Percentiles rank a stretch among this genome's conserved stretches.
phyloP scores from a whole-genome alignment of 2,797 vertebrate species.

The Halcyon chelicuti region DNA sequence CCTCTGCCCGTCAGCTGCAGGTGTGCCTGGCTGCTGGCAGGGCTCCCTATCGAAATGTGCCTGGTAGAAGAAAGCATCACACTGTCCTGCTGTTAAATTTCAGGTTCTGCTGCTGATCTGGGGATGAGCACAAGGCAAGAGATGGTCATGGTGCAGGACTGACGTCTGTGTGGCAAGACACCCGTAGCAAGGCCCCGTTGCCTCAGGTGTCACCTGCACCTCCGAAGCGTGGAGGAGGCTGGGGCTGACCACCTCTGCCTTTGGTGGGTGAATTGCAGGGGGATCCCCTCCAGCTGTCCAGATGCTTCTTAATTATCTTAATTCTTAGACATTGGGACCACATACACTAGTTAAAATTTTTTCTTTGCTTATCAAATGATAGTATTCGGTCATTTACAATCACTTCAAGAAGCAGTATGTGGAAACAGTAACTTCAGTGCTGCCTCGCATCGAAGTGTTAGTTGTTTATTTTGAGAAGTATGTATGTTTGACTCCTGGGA shows the following conservation, averaged over 20 bases:
- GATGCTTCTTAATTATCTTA: not conserved
- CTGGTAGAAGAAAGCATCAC: not conserved
- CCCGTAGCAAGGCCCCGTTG: rapidly evolving
- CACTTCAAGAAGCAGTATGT: not conserved
- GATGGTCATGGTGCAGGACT: rapidly evolving
- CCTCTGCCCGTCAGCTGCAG: rapidly evolving
- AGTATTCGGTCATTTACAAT: not conserved
- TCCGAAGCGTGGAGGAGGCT: not conserved
- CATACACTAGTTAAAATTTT: not conserved
- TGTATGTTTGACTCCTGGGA: not conserved
- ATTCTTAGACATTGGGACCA: not conserved
- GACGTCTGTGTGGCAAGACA: rapidly evolving
- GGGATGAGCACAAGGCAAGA: rapidly evolving
- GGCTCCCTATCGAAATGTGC: not conserved
- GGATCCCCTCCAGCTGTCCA: rapidly evolving
- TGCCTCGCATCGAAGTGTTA: not conserved
- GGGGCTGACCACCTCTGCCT: not conserved
- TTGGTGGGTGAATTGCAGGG: not conserved
- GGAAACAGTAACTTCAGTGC: not conserved
- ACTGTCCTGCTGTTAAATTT: not conserved
- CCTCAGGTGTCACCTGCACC: rapidly evolving
- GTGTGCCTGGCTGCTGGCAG: not conserved
- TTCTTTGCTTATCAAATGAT: rapidly evolving
- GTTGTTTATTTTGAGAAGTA: not conserved
- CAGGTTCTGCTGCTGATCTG: rapidly evolving